Percentiles rank a stretch among this genome's conserved stretches.
Evolutionary conservation across 2,113 vertebrate species (phyloP).

Genomic region (Mastomys coucha): DNA sequence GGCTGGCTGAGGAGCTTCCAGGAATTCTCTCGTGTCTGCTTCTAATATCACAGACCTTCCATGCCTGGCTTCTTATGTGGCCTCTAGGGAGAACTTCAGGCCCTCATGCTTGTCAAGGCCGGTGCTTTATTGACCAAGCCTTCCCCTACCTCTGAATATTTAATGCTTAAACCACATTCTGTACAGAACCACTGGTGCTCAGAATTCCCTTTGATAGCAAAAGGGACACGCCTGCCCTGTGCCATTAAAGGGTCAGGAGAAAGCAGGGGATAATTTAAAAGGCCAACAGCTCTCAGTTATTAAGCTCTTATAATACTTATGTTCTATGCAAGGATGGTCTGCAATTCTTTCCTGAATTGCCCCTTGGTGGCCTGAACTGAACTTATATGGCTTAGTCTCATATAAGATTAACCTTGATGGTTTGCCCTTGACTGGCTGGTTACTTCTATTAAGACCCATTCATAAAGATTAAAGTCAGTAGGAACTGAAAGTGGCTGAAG

Average conservation of each 20-base stretch:
- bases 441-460: not conserved
- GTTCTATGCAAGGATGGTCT: not conserved
- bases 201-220: not conserved
- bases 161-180: slow-evolving; percentile 28
- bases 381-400: not conserved
- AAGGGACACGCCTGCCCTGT: not conserved
- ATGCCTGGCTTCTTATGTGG: not conserved
- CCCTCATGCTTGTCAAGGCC: not conserved
- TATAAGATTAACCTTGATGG: not conserved
- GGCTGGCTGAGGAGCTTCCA: not conserved
- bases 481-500: not conserved
- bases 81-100: not conserved
- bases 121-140: not conserved
- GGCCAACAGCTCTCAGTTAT: not conserved
- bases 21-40: not conserved
- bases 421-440: not conserved
- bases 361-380: not conserved
- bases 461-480: slow-evolving; percentile 7
- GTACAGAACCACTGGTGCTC: not conserved
- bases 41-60: not conserved
- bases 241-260: not conserved
- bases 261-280: slow-evolving; percentile 10
- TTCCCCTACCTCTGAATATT: not conserved
- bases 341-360: not conserved
- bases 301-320: not conserved